A percentile compares a stretch with the other conserved stretches of the same genome.
Conservation (phyloP, 2,888 invertebrate genomes). For the Nebria brevicollis region DNA sequence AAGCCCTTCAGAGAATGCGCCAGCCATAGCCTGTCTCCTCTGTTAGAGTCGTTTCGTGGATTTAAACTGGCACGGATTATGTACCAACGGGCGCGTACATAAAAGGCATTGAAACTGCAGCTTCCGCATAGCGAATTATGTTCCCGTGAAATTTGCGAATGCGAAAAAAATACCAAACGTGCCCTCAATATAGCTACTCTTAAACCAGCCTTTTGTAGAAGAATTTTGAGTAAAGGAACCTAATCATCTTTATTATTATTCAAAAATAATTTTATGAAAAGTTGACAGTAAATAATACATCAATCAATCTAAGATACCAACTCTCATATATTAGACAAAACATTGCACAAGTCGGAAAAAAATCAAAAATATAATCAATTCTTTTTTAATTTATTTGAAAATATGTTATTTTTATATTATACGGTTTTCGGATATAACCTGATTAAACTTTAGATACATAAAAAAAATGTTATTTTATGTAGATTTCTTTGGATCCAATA, state of each 20-base stretch:
- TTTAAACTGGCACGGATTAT: conserved; percentile 32
- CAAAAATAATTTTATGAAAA: no score
- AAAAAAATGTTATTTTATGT: no score
- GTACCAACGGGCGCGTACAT: conserved; percentile 32
- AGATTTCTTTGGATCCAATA: no score
- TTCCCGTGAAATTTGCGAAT: conserved; percentile 20
- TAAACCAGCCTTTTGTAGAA: background rate
- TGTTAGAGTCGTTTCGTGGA: conserved; percentile 10
- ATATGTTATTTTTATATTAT: no score
- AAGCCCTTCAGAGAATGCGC: background rate
- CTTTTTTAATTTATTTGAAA: no score
- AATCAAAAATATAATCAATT: no score
- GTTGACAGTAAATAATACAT: no score
- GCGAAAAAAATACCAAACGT: background rate
- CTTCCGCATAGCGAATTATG: conserved; percentile 30
- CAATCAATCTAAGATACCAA: no score
- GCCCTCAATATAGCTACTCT: background rate
- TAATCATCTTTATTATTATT: background rate
- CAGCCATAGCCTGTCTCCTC: background rate
- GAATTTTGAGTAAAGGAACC: background rate
- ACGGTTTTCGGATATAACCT: no score
- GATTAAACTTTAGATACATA: no score
- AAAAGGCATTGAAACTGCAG: conserved; percentile 32
- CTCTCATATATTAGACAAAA: no score
- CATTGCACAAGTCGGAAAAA: no score